Conservation (phyloP, 2,113 vertebrate genomes). For the Murina feae region DNA sequence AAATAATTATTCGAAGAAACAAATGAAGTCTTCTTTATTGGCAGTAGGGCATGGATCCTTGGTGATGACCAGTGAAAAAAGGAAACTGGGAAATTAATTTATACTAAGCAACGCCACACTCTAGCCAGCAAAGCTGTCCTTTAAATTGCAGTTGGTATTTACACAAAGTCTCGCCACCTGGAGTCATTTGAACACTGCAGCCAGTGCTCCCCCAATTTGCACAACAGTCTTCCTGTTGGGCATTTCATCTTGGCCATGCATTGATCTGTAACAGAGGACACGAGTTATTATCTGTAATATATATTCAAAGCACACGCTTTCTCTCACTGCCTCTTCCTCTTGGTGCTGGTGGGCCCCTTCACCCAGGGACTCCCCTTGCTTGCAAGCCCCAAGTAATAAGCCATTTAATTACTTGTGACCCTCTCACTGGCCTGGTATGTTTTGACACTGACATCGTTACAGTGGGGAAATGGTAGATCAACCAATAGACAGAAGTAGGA, state of each 20-base stretch:
- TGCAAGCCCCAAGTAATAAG: not conserved
- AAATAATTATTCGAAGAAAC: slow-evolving; percentile 56
- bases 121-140: slow-evolving; percentile 4
- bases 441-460: not conserved
- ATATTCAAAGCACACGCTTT: fast-evolving
- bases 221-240: not conserved
- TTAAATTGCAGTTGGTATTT: slow-evolving; percentile 50
- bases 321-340: not conserved
- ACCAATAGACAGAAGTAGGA: fast-evolving
- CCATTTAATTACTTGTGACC: not conserved
- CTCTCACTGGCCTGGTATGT: not conserved
- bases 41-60: slow-evolving; percentile 13
- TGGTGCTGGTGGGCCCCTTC: fast-evolving
- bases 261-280: not conserved
- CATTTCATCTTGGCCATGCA: not conserved
- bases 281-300: not conserved
- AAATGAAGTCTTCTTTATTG: slow-evolving; percentile 63
- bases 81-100: slow-evolving; percentile 58
- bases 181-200: not conserved
- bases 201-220: not conserved
- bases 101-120: slow-evolving; percentile 14
- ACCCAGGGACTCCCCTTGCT: not conserved
- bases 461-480: not conserved
- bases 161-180: not conserved
- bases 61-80: slow-evolving; percentile 27